A percentile compares a stretch with the other conserved stretches of the same genome.
Conservation (phyloP, 2,113 vertebrate species). For the Otis tarda region DNA sequence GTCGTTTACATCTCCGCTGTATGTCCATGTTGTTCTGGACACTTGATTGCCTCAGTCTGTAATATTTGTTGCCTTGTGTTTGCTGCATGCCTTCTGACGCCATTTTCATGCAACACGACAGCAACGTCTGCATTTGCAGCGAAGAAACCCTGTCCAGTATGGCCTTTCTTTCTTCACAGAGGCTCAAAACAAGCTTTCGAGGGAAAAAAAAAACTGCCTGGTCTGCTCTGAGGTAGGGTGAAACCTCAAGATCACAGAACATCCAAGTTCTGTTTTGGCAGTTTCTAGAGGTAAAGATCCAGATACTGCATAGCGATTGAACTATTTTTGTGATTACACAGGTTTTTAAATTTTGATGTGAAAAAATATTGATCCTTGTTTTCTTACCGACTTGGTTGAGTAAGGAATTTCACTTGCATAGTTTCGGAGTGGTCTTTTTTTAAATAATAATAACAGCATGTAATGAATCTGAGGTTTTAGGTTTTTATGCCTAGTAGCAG, state of each 20-base stretch:
- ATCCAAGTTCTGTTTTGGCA: neutral
- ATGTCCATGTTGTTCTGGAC: neutral
- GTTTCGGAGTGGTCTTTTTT: neutral
- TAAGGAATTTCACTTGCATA: neutral
- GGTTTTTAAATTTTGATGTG: neutral
- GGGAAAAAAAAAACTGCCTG: neutral
- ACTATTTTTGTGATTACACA: neutral
- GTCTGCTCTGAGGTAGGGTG: neutral
- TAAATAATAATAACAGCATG: rapidly evolving
- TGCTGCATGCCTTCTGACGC: neutral
- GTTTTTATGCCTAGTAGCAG: neutral
- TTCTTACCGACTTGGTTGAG: neutral
- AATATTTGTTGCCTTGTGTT: neutral
- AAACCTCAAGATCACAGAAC: neutral
- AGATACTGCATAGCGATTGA: neutral
- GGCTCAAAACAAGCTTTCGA: neutral
- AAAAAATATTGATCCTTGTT: neutral
- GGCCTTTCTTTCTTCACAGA: neutral
- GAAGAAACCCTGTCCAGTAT: neutral
- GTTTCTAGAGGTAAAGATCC: neutral
- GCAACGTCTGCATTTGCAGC: neutral
- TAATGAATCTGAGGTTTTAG: neutral
- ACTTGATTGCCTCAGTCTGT: neutral
- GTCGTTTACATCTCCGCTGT: neutral
- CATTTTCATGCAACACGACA: neutral